Conservation (phyloP, 2,797 vertebrate genomes). For the Morus bassanus region DNA sequence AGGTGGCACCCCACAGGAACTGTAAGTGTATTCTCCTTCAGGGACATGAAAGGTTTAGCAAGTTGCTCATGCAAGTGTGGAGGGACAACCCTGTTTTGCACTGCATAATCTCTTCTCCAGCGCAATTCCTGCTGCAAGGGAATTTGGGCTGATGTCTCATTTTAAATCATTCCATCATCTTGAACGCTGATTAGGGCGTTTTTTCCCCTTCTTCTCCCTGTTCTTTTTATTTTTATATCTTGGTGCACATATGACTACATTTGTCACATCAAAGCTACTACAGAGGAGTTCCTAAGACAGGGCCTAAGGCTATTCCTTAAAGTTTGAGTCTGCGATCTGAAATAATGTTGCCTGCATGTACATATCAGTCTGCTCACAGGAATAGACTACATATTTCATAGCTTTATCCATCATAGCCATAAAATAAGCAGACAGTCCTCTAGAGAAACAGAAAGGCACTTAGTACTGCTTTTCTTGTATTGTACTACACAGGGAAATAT, state of each 20-base stretch:
- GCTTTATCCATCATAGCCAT: background rate
- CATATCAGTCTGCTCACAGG: background rate
- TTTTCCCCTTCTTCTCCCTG: background rate
- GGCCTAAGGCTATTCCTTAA: background rate
- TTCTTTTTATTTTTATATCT: background rate
- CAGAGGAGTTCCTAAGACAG: background rate
- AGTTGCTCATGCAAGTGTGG: background rate
- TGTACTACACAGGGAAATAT: background rate
- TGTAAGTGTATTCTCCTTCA: rapidly evolving
- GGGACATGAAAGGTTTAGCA: background rate
- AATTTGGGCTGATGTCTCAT: background rate
- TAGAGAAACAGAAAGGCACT: background rate
- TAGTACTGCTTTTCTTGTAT: background rate
- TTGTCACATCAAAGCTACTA: background rate
- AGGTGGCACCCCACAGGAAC: background rate
- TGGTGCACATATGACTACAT: background rate
- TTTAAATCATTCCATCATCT: background rate
- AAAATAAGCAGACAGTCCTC: background rate
- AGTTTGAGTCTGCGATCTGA: background rate
- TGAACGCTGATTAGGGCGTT: background rate
- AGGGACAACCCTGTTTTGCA: background rate
- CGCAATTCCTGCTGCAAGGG: background rate
- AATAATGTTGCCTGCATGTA: background rate
- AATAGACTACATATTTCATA: background rate
- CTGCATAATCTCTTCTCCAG: background rate